Conservation (phyloP, 2,888 invertebrate genomes). For the Oscheius sp. region DNA sequence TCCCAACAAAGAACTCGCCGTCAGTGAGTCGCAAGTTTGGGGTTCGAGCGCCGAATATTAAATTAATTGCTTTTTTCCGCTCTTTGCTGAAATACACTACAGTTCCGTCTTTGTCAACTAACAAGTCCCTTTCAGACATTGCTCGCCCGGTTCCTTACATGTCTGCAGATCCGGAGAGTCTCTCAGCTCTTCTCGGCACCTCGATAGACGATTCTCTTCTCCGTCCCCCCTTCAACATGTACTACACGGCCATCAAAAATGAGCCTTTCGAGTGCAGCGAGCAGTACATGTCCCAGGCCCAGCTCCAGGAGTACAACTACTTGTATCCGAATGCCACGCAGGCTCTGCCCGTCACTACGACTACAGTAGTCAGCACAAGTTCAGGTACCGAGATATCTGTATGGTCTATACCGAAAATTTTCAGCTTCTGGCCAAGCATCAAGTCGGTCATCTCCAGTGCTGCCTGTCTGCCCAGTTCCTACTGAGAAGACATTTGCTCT, state of each 20-base stretch:
- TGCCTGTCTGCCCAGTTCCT: conserved; percentile 70
- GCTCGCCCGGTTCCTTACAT: conserved; percentile 43
- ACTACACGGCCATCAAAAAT: conserved; percentile 50
- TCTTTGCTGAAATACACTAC: too few species aligned
- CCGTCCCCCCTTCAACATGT: conserved; percentile 34
- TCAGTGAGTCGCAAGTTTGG: too few species aligned
- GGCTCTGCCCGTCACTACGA: conserved; percentile 42
- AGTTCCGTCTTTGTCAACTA: conserved; percentile 9
- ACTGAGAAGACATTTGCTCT: conserved; percentile 71
- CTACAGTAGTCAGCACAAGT: conserved; percentile 28
- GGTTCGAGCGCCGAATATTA: too few species aligned
- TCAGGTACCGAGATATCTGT: not conserved
- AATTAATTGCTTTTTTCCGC: too few species aligned
- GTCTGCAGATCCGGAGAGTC: conserved; percentile 49
- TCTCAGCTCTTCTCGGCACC: conserved; percentile 59
- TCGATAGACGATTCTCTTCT: conserved; percentile 54
- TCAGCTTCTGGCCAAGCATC: conserved; percentile 43
- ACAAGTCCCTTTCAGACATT: conserved; percentile 42
- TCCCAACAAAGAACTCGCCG: too few species aligned
- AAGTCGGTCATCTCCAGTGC: conserved; percentile 55
- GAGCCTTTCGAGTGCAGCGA: conserved; percentile 60
- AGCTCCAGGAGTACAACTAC: conserved; percentile 47
- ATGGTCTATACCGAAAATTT: conserved; percentile 5
- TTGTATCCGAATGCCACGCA: conserved; percentile 48
- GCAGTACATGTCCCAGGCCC: conserved; percentile 39